Conservation (phyloP, 2,113 vertebrate genomes). For the Zapornia atra region DNA sequence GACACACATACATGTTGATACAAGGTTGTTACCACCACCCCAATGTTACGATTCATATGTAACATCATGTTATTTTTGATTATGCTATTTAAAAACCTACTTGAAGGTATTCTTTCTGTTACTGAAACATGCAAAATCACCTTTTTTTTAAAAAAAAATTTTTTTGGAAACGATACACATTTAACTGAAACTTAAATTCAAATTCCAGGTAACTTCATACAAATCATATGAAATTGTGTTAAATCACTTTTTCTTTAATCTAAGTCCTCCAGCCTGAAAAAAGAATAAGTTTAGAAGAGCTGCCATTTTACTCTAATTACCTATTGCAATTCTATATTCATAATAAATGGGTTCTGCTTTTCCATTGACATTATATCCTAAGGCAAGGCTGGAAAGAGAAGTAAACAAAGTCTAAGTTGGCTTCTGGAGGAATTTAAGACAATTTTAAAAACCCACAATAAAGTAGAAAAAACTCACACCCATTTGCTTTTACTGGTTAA, state of each 20-base stretch:
- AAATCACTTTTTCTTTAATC: neutral
- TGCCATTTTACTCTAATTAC: slow-evolving; percentile 29
- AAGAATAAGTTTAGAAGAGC: neutral
- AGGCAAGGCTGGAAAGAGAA: slow-evolving; percentile 34
- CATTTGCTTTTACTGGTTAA: neutral
- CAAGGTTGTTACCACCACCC: neutral
- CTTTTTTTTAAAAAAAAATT: neutral
- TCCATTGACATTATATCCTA: slow-evolving; percentile 45
- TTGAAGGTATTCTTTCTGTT: slow-evolving; percentile 10
- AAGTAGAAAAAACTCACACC: neutral
- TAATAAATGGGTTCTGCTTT: slow-evolving; percentile 47
- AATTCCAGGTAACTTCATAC: neutral
- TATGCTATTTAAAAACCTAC: neutral
- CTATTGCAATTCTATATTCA: neutral
- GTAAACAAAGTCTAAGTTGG: slow-evolving; percentile 33
- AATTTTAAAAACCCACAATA: slow-evolving; percentile 32
- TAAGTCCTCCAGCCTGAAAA: neutral
- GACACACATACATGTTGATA: neutral
- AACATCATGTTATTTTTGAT: neutral
- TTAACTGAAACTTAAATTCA: neutral
- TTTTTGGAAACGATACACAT: neutral
- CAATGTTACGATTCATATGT: neutral
- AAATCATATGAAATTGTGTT: neutral
- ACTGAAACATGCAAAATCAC: neutral
- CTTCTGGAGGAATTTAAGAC: slow-evolving; percentile 25